A percentile compares a stretch with the other conserved stretches of the same genome.
Evolutionary conservation across 2,797 vertebrate genomes (phyloP).

Genomic region (Hapalemur alaotrensis): DNA sequence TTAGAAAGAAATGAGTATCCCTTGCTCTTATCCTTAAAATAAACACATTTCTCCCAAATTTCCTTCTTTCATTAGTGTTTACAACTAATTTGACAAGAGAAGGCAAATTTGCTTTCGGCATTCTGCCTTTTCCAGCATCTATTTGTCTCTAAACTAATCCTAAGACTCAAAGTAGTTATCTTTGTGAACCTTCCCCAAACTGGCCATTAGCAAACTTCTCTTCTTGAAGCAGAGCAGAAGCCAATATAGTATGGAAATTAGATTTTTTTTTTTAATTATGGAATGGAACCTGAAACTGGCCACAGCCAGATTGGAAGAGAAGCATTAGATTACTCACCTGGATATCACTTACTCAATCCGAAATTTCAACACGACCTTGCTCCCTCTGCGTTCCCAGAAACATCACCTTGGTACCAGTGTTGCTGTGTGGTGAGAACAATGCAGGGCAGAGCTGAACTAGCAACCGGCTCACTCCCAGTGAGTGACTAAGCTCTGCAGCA

Average conservation of each 20-base stretch:
- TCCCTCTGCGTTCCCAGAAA: not conserved
- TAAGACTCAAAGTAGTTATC: not conserved
- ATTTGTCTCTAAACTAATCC: not conserved
- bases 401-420: not conserved
- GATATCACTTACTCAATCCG: not conserved
- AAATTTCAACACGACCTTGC: not conserved
- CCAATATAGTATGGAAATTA: not conserved
- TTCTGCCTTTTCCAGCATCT: not conserved
- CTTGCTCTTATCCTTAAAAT: not conserved
- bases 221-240: not conserved
- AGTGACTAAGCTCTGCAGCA: not conserved
- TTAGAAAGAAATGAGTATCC: not conserved
- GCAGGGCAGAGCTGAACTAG: not conserved
- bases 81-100: not conserved
- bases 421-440: not conserved
- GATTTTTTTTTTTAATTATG: not conserved
- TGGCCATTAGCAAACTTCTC: not conserved
- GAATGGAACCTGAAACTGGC: not conserved
- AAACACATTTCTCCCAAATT: not conserved
- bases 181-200: not conserved
- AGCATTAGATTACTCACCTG: not conserved
- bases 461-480: not conserved
- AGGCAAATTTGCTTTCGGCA: not conserved
- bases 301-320: not conserved
- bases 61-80: not conserved